Conservation (phyloP, 2,797 vertebrate species). For the Hippopotamyrus pictus region DNA sequence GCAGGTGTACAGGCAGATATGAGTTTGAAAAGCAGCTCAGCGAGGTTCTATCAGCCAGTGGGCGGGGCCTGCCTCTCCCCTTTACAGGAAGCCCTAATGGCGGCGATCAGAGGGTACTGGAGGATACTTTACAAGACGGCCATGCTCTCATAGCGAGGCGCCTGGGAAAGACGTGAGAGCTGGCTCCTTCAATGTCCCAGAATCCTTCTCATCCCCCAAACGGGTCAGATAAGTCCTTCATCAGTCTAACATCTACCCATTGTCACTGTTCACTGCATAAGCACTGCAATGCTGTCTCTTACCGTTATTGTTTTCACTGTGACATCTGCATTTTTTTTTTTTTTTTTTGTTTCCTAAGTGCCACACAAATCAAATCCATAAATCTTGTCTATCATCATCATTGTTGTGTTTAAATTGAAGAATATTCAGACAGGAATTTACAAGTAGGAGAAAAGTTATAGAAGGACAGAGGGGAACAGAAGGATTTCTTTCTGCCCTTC, state of each 20-base stretch:
- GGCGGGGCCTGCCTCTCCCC: background rate
- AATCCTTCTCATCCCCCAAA: background rate
- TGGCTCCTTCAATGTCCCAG: background rate
- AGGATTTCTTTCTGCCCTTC: background rate
- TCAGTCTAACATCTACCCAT: background rate
- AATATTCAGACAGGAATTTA: background rate
- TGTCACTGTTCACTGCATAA: background rate
- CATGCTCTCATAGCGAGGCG: background rate
- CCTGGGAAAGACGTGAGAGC: background rate
- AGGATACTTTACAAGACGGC: constrained; percentile 54
- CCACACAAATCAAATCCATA: background rate
- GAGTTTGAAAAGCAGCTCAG: background rate
- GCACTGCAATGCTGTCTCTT: background rate
- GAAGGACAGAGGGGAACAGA: background rate
- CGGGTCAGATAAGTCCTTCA: background rate
- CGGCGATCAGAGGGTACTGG: constrained; percentile 72
- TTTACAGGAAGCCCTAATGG: constrained; percentile 61
- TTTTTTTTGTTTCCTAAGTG: background rate
- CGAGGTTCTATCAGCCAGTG: background rate
- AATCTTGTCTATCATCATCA: background rate
- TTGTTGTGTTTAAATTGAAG: background rate
- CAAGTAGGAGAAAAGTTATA: background rate
- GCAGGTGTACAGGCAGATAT: background rate
- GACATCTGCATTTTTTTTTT: background rate
- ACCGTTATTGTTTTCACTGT: background rate